Evolutionary conservation across 2,113 vertebrate species (phyloP).

Genomic region (Oncorhynchus keta): DNA sequence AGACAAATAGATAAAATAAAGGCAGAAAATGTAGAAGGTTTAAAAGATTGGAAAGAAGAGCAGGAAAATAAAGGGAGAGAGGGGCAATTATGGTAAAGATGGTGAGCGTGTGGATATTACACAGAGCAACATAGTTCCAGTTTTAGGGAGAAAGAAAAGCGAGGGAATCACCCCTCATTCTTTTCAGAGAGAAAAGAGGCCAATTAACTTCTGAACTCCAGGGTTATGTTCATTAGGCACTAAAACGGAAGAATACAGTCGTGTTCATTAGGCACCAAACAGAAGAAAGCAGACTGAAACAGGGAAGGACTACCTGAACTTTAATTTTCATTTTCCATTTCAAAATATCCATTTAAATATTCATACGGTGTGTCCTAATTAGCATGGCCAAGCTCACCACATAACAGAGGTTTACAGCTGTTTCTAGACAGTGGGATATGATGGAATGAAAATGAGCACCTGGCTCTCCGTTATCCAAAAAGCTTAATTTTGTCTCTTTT

Average conservation of each 20-base stretch:
- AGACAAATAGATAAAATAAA: slow-evolving; percentile 57
- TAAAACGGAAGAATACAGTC: too few species aligned
- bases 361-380: too few species aligned
- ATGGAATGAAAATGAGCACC: slow-evolving; percentile 67
- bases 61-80: background rate
- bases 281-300: slow-evolving; percentile 36
- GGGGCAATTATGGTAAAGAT: background rate
- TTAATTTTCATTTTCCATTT: too few species aligned
- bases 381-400: too few species aligned
- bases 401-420: too few species aligned
- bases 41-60: slow-evolving; percentile 15
- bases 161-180: background rate
- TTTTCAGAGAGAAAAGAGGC: background rate
- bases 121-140: background rate
- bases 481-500: slow-evolving; percentile 44
- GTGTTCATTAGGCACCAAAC: too few species aligned
- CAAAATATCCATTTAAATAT: too few species aligned
- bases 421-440: too few species aligned
- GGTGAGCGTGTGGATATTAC: too few species aligned
- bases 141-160: background rate
- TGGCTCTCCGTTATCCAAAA: slow-evolving; percentile 58
- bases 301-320: slow-evolving; percentile 19
- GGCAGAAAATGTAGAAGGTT: slow-evolving; percentile 56
- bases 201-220: background rate
- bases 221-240: background rate